Base-by-base conservation (phyloP, 92 coral and sea anemone species). In the Montipora capitata region DNA sequence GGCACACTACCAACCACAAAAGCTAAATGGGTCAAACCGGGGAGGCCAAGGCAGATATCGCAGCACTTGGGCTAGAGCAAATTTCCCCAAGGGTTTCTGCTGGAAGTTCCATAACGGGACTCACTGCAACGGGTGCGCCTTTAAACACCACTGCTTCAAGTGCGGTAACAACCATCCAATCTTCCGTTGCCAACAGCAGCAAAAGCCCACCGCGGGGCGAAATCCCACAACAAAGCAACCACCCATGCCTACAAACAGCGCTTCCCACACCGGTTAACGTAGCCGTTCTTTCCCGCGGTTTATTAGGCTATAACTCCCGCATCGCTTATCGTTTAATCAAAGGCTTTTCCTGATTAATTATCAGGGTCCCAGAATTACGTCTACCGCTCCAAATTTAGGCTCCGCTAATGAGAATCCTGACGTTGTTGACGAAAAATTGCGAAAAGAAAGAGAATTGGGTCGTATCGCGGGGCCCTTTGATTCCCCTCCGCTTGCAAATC, bases 391-490 rank as follows among this genome's bases (percentile, higher is more conserved):
- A 0, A 92, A 88, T 40, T 76, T 88, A 35, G 41, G 39, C 18
- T 84, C 90, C 4, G 95, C 90, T 1, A 40, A 64, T 17, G 74
- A 88, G 41, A 65, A 77, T 49, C 90, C 87, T 5, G 70, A 18
- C 4, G 90, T 78, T 13, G 81, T 88, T 44, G 90, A 79, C 35
- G 40, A 9, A 16, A 92, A 88, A 63, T 3, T 92, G 8, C 41
- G 0, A 7, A 51, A 76, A 67, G 91, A 91, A 80, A 11, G 87
- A n/a, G 79, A 20, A 10, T 71, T 77, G 8, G 86, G 84, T 13
- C 67, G 88, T 15, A 76, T 85, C 18, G 88, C 85, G 3, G 90
- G 88, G 3, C 94, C 94, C 7, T 91, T 91, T 51, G 83, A 40
- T 14, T 15, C 76, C 52, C 85, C 94, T 5, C 95, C 95, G 13